These are phyloP conservation scores for Falco cherrug DNA, from an alignment of 2,797 vertebrate genomes.

Conservation along the genomic window DNA sequence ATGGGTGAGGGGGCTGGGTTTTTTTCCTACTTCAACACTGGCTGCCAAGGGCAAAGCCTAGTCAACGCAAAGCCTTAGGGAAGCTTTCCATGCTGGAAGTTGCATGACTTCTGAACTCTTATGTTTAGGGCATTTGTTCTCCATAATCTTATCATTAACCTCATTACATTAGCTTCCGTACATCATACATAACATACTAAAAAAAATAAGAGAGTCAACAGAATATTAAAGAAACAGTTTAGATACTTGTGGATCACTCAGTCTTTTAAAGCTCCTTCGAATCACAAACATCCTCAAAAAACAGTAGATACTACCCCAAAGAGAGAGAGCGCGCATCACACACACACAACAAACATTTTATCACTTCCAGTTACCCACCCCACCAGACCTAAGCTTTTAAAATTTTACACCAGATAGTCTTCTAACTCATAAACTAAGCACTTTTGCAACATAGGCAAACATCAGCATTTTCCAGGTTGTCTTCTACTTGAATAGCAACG, in stretches of 20 bases:
- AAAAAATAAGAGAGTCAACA: background rate
- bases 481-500: background rate
- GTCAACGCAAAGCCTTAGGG: background rate
- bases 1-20: accelerated
- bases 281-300: background rate
- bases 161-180: background rate
- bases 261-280: background rate
- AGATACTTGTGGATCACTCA: background rate
- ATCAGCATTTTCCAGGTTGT: background rate
- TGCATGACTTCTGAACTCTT: background rate
- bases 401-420: background rate
- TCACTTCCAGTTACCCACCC: background rate
- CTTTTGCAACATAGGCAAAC: background rate
- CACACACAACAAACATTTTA: background rate
- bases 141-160: background rate
- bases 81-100: background rate
- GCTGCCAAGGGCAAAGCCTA: background rate
- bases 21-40: background rate
- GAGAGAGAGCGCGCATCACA: background rate
- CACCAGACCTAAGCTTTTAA: background rate
- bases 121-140: background rate
- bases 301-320: background rate
- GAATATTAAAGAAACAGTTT: background rate
- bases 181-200: background rate
- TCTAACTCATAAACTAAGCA: background rate